Evolutionary conservation across 2,797 vertebrate genomes (phyloP).

Genomic region (Propithecus perrieri): DNA sequence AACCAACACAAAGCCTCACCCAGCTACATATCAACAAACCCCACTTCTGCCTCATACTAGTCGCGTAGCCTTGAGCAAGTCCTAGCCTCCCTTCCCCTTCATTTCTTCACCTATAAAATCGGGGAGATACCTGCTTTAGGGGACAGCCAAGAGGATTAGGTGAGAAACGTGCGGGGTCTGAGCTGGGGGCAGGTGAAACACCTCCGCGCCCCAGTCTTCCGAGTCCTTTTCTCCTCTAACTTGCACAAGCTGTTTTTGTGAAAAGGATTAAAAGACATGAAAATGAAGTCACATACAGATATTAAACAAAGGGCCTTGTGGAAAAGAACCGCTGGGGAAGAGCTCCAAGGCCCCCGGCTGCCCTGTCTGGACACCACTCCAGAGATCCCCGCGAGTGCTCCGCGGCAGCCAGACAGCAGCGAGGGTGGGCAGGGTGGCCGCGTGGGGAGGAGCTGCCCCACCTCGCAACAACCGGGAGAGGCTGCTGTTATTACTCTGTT

Average conservation of each 20-base stretch:
- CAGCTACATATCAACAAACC: neutral
- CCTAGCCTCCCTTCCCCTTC: neutral
- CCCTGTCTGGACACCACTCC: neutral
- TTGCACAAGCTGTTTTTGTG: neutral
- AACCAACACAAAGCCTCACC: no score
- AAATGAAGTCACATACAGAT: no score
- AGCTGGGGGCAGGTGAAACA: neutral
- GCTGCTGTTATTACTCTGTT: accelerated
- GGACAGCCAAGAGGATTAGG: no score
- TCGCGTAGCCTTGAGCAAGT: neutral
- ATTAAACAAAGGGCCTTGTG: neutral
- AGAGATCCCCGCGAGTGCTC: neutral
- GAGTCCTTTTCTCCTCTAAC: neutral
- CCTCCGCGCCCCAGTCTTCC: accelerated
- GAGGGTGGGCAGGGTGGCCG: accelerated
- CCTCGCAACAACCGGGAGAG: accelerated
- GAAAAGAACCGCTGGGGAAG: neutral
- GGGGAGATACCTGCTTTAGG: neutral
- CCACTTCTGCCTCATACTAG: no score
- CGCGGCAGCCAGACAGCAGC: neutral
- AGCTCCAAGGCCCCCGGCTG: accelerated
- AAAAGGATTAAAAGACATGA: neutral
- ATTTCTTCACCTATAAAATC: neutral
- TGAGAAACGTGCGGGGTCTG: accelerated
- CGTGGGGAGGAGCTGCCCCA: neutral